Evolutionary conservation across 2,797 vertebrate species (phyloP), one percentile per base, ranked within the genome.

Genomic region (Cyclopterus lumpus): DNA sequence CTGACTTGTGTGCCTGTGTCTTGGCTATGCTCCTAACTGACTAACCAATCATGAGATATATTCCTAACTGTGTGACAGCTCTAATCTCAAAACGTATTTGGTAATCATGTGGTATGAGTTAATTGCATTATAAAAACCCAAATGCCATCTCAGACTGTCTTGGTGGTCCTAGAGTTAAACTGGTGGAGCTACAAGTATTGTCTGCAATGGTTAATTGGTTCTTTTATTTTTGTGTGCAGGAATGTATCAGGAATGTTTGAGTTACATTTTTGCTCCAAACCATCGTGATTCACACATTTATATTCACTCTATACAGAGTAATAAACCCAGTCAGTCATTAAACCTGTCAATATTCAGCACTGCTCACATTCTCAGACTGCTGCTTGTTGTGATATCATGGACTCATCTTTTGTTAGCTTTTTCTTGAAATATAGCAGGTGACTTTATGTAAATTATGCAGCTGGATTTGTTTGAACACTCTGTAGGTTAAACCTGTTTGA

Each of bases 401-500:
- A 49, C 61, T 36, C 36, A 0, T 61, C 5, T 57, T 28, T 38
- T 18, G 49, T 42, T 34, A 40, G 20, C 9, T 65, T 46, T 22
- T 26, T 22, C 12, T 6, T 20, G 7, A 58, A 66, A 73, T 59
- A 49, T 30, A 42, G n/a, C 46, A 59, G 24, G 34, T 65, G 58
- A 46, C 24, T 67, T 53, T 44, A 57, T 64, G 59, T 38, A 42
- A 44, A 75, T 68, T 24, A 1, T 51, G 44, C 65, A 32, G 20
- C 57, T 59, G 20, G 20, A 65, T 46, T 67, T 79, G 61, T 73
- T 71, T 62, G 53, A 75, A 58, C 68, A 63, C 38, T 57, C 36
- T 40, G 67, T 51, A 34, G 67, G 61, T 71, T 81, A 42, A 78
- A 78, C 71, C 73, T 72, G 36, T 79, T 59, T 73, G 38, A 81